These are phyloP conservation scores for Zaprionus kolodkinae DNA, from an alignment of 1,140 invertebrate genomes.

Conservation along the genomic window DNA sequence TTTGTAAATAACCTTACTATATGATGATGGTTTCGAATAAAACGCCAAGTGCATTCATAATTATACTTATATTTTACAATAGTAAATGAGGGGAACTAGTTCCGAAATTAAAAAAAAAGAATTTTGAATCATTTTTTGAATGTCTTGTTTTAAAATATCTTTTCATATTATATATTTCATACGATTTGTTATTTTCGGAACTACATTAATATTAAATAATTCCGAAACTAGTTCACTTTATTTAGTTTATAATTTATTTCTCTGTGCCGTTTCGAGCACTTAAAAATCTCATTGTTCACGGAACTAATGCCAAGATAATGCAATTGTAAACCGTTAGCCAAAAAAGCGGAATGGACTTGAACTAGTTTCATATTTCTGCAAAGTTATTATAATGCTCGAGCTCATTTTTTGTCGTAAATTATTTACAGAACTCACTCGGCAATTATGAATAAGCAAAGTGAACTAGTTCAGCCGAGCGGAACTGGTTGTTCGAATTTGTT, in stretches of 20 bases:
- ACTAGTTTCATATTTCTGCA: conserved; percentile 1
- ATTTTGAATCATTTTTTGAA: no score
- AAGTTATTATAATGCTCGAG: neutral
- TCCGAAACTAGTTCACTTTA: neutral
- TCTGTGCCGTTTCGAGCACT: neutral
- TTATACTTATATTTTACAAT: no score
- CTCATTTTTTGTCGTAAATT: neutral
- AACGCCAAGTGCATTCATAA: neutral
- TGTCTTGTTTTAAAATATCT: no score
- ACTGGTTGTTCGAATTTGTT: conserved; percentile 15
- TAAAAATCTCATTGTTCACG: neutral
- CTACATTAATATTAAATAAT: no score
- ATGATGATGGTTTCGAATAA: neutral
- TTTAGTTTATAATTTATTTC: neutral
- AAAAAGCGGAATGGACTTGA: neutral
- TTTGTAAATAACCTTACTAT: neutral
- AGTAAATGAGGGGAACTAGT: no score
- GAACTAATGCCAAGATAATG: neutral
- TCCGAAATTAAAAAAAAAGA: no score
- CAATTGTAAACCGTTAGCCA: neutral
- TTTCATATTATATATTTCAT: no score
- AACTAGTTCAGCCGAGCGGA: conserved; percentile 18
- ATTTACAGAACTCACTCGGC: conserved; percentile 5
- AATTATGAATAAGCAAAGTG: neutral
- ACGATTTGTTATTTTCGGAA: no score